These are phyloP conservation scores for Cryptocephalus moraei DNA, from an alignment of 2,888 invertebrate species.

Conservation along the genomic window DNA sequence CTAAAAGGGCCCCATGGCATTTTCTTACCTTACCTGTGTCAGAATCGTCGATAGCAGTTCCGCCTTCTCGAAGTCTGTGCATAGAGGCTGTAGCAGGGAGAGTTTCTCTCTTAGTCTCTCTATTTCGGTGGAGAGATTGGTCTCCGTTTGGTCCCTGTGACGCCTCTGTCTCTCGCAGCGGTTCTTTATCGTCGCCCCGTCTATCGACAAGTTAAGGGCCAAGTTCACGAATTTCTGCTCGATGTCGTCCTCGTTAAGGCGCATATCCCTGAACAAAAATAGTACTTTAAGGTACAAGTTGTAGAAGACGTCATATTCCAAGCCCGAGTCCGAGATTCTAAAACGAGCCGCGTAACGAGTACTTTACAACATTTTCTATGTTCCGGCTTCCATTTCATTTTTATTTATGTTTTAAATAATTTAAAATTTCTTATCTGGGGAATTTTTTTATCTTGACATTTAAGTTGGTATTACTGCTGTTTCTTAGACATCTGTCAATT, in stretches of 20 bases:
- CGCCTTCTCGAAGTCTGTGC: conserved; percentile 42
- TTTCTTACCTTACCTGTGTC: conserved; percentile 32
- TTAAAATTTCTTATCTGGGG: too few species aligned
- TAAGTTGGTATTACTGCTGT: too few species aligned
- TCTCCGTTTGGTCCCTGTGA: conserved; percentile 48
- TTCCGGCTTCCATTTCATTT: too few species aligned
- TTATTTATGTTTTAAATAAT: too few species aligned
- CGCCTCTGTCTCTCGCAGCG: conserved; percentile 45
- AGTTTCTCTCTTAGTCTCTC: conserved; percentile 36
- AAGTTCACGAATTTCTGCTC: conserved; percentile 47
- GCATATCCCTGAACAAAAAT: conserved; percentile 26
- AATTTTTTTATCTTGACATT: too few species aligned
- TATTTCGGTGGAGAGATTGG: conserved; percentile 45
- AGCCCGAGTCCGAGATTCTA: too few species aligned
- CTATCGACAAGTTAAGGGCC: conserved; percentile 49
- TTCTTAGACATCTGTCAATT: too few species aligned
- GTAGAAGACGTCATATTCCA: too few species aligned
- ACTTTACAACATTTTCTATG: too few species aligned
- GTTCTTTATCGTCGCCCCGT: conserved; percentile 44
- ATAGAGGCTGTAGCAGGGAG: conserved; percentile 39
- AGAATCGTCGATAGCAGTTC: conserved; percentile 43
- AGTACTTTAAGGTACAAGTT: too few species aligned
- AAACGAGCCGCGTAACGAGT: too few species aligned
- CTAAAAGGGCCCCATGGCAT: neutral
- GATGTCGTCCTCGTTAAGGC: conserved; percentile 33